Evolutionary conservation across 2,113 vertebrate genomes (phyloP), one percentile per base, ranked within the genome.

Genomic region (Ondatra zibethicus): DNA sequence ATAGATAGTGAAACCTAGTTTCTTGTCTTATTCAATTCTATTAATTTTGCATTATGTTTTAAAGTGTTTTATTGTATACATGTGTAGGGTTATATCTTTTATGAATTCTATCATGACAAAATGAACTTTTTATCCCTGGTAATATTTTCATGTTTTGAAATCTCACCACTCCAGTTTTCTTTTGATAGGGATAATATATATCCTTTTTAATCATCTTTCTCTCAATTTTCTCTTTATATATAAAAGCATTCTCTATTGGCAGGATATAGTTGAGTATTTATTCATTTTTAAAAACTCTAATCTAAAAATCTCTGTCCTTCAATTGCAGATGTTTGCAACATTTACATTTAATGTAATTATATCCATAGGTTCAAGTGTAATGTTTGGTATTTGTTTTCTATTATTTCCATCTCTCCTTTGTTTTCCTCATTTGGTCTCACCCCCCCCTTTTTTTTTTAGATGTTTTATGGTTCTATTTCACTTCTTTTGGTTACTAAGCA

Each of bases 291-390:
- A 88, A 88, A 88, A 88, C 31, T 88, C 47, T 80, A 94, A 5
- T 45, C 12, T 94, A 75, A 93, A 93, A 92, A 97, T 93, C 88
- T 92, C 78, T 97, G 87, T 25, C 77, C 25, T 95, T 96, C 88
- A 80, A 55, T 82, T 82, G 42, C 47, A 55, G 10, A 1, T 70
- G 65, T 91, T 93, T 93, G 73, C 55, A 96, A 88, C 88, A 91
- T 95, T 97, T 73, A 96, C 21, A 92, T 92, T 92, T 96, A 97
- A 96, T 92, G 12, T 85, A 25, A 90, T 92, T 96, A 66, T 36
- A 61, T 14, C 3, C 29, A 78, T 87, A 91, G 1, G 14, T 72
- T 94, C 96, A 81, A 89, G 13, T 61, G 13, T 50, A 70, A 94
- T 66, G 73, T 50, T 94, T 89, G 36, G 25, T 52, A 88, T 65